Evolutionary conservation across 2,797 vertebrate genomes (phyloP), one percentile per base, ranked within the genome.

Genomic region (Crax fasciolata): DNA sequence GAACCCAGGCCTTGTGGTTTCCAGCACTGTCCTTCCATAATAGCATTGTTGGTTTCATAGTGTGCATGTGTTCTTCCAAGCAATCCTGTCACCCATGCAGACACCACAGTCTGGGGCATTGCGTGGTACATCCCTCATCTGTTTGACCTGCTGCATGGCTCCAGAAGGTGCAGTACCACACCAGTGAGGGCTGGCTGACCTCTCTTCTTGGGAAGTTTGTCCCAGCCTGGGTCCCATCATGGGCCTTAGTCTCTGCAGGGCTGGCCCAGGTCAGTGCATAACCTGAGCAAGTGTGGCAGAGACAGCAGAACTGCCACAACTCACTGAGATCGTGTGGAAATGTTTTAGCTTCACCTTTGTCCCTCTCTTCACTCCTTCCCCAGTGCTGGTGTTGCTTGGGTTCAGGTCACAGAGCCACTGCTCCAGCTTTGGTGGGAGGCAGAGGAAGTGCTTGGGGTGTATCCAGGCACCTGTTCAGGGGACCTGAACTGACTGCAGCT

Each of bases 241-340:
- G 77, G 28, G 9, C 30, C n/a, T 20, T 49, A 32, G 6, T 39
- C 15, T 90, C 57, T 81, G 32, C n/a, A 67, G 46, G 76, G 15
- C 9, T 80, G n/a, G 25, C 14, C 6, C 19, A 78, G 30, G 46
- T 16, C 14, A 52, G 8, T 23, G 48, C 4, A 4, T 30, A 85
- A 51, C 51, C 28, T 59, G 48, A 84, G 23, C n/a, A 81, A 51
- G 73, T 43, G 14, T 65, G 28, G 3, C 35, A 49, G 49, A 86
- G 32, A 35, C 28, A 44, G 30, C 58, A 76, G 18, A 35, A 54
- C 8, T 70, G 27, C 8, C 0, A 5, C 25, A 43, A 46, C 1
- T 1, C 39, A 21, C 68, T 3, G 3, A 10, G 19, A 21, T 41
- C 3, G 1, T 3, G 1, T 46, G 9, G 19, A 27, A 63, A n/a